phyloP scores from a whole-genome alignment of 2,888 invertebrate species.

The Temnothorax rugatulus region DNA sequence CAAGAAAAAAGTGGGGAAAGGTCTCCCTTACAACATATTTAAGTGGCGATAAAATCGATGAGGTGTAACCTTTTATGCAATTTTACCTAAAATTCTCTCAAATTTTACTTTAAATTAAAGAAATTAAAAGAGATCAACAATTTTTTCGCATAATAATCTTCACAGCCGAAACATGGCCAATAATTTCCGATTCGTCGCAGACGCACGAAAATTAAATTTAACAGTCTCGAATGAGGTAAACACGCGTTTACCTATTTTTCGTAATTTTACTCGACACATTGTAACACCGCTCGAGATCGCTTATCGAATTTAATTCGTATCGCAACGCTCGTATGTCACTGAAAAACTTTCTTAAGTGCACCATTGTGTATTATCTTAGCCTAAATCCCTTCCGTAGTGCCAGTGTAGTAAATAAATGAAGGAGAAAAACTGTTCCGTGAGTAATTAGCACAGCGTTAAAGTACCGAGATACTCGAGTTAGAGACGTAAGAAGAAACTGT shows the following conservation, averaged over 20 bases:
- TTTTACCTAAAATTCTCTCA: not conserved
- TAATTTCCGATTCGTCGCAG: conserved; percentile 32
- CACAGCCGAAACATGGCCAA: conserved; percentile 63
- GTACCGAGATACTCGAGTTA: not conserved
- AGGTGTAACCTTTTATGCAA: no score
- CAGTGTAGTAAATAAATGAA: conserved; percentile 13
- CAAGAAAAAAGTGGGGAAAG: no score
- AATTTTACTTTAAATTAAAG: not conserved
- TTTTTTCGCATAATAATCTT: conserved; percentile 50
- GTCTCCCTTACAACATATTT: no score
- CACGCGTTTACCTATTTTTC: not conserved
- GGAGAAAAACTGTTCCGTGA: not conserved
- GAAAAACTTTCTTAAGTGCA: conserved; percentile 62
- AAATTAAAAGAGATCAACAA: not conserved
- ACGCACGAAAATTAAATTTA: conserved; percentile 25
- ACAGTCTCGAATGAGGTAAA: conserved; percentile 25
- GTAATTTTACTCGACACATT: not conserved
- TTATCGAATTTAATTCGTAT: conserved; percentile 7
- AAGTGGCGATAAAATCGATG: no score
- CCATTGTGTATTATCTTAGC: conserved; percentile 51
- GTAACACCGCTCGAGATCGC: not conserved
- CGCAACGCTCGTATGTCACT: conserved; percentile 45
- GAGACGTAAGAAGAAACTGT: not conserved
- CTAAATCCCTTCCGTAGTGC: conserved; percentile 46
- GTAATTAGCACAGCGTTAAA: conserved; percentile 19